Conservation (phyloP, 1,140 invertebrate species). For the Nasonia longicornis region DNA sequence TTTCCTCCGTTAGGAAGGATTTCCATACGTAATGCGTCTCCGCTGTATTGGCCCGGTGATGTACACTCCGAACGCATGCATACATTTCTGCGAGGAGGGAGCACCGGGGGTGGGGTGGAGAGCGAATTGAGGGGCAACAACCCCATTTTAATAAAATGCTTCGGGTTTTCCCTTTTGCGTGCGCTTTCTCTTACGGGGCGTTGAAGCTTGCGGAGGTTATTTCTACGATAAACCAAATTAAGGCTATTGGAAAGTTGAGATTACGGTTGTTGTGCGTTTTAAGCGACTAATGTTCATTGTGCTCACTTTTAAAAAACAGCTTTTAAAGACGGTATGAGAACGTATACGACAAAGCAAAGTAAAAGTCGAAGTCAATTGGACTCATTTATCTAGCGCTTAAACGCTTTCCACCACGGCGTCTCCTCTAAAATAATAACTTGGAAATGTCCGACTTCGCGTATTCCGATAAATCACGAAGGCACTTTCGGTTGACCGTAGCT, state of each 20-base stretch:
- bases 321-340: too few species aligned
- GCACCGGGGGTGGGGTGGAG: neutral
- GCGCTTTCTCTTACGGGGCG: too few species aligned
- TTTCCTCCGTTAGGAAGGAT: slow-evolving; percentile 2
- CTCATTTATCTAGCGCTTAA: too few species aligned
- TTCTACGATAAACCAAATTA: neutral
- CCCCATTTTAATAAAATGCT: slow-evolving; percentile 18
- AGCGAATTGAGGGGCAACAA: neutral
- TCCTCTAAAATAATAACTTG: neutral
- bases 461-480: slow-evolving; percentile 51
- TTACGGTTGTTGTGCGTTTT: neutral
- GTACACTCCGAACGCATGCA: slow-evolving; percentile 8
- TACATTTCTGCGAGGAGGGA: slow-evolving; percentile 16
- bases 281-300: too few species aligned
- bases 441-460: neutral
- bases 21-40: slow-evolving; percentile 29
- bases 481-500: slow-evolving; percentile 26
- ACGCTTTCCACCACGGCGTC: neutral
- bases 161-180: neutral
- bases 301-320: too few species aligned
- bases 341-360: too few species aligned
- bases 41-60: neutral
- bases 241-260: neutral
- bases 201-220: neutral
- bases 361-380: too few species aligned